These are phyloP conservation scores for Indri indri DNA, from an alignment of 2,113 vertebrate species.

Conservation along the genomic window DNA sequence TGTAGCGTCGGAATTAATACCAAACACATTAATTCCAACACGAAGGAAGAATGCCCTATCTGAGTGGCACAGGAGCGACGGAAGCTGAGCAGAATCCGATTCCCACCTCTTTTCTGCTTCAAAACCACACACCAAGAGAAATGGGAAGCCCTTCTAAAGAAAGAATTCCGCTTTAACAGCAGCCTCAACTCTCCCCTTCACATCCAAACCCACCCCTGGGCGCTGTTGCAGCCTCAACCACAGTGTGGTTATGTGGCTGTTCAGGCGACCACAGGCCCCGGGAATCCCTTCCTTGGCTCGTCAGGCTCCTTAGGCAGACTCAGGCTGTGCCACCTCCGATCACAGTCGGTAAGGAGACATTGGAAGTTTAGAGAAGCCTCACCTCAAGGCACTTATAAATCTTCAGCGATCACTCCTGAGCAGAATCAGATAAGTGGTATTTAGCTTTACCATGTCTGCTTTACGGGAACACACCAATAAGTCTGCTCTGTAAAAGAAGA, in stretches of 20 bases:
- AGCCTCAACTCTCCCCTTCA: not conserved
- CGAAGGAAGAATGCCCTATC: not conserved
- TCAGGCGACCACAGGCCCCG: conserved; percentile 11
- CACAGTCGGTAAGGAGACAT: conserved; percentile 32
- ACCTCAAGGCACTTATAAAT: not conserved
- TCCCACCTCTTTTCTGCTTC: not conserved
- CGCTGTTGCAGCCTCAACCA: not conserved
- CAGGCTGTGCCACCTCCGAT: not conserved
- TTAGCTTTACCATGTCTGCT: conserved; percentile 17
- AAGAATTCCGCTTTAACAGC: not conserved
- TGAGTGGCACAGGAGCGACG: accelerated
- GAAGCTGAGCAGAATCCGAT: not conserved
- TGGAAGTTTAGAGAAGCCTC: conserved; percentile 17
- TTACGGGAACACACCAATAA: not conserved
- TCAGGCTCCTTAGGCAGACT: not conserved
- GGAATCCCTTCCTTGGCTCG: not conserved
- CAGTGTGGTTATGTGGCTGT: conserved; percentile 37
- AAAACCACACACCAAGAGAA: not conserved
- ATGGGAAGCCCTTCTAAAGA: conserved; percentile 10
- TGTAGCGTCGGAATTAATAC: not conserved
- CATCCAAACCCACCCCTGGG: not conserved
- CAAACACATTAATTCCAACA: not conserved
- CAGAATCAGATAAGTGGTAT: not conserved
- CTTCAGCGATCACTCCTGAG: not conserved
- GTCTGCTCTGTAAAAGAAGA: not conserved